Conservation (phyloP, 2,113 vertebrate genomes). For the Melanocharis versteri region DNA sequence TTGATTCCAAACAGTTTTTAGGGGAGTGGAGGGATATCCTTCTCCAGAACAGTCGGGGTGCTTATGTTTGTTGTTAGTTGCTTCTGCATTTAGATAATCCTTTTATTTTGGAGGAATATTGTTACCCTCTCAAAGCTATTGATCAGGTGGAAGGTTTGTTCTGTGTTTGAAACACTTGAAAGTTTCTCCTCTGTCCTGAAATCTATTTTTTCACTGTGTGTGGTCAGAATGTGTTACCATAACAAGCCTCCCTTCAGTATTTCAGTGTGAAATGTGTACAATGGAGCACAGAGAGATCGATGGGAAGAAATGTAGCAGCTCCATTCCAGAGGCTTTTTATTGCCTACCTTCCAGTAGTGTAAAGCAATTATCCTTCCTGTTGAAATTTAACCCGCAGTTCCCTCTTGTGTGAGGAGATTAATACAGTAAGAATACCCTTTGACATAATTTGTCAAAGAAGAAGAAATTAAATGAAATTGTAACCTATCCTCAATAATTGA, state of each 20-base stretch:
- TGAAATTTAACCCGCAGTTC: conserved; percentile 36
- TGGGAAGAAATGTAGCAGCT: background rate
- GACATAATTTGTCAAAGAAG: background rate
- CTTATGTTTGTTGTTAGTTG: background rate
- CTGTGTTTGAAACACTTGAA: background rate
- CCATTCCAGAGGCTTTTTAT: background rate
- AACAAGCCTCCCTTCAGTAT: background rate
- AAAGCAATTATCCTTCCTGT: background rate
- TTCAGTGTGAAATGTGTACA: background rate
- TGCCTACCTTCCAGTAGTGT: background rate
- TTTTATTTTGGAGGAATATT: background rate
- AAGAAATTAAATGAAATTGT: background rate
- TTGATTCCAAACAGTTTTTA: background rate
- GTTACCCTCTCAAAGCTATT: background rate
- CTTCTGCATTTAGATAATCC: background rate
- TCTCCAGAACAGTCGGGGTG: rapidly evolving
- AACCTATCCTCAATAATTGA: background rate
- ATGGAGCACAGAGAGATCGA: background rate
- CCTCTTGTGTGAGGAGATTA: background rate
- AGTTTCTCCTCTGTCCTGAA: background rate
- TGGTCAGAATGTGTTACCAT: background rate
- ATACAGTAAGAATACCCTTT: background rate
- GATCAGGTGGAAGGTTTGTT: background rate
- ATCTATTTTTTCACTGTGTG: background rate
- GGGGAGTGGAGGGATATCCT: background rate